Base-by-base conservation (phyloP, 2,888 invertebrate genomes). In the Sminthurides aquaticus region DNA sequence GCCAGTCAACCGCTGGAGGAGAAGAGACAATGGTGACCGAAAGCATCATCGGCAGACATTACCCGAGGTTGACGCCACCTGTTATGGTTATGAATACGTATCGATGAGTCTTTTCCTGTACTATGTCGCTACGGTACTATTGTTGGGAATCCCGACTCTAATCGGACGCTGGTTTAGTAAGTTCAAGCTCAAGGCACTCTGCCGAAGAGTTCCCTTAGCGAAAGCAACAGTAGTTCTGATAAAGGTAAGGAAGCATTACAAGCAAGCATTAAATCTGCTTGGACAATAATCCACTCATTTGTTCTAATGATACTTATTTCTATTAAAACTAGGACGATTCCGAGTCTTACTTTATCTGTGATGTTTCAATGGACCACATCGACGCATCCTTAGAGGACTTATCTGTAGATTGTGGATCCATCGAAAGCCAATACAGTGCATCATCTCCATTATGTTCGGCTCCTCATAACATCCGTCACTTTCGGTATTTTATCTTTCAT, bases 61-160 rank as follows among this genome's bases (percentile, higher is more conserved):
- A 20, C 59, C 48, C 26, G 69, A 68, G 11, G 66, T 61, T 1
- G 69, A 67, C 28, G 65, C 58, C 3, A 60, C 29, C 8, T 82
- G 84, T 71, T 80, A 79, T 72, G 84, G 84, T 66, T 84, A 81
- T 73, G 80, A 79, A 72, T 79, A 80, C 74, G 81, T 80, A 63
- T 79, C 77, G 75, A 71, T 79, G 68, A 79, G 81, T 65, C 77
- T 79, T 64, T 72, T 79, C 65, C 67, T 84, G 54, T 85, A 82
- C 77, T 82, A 84, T 76, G 74, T 80, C 49, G 71, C 82, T 71
- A 80, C 82, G 74, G 76, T 83, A 68, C 74, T 82, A 71, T 77
- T 83, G 72, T 78, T 83, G 74, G 84, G 84, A 60, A 75, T 85
- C 72, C 85, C 85, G 54, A 84, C 83, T 76, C 80, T 85, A 73